These are phyloP conservation scores for Lerema accius DNA, from an alignment of 1,140 invertebrate species.

Conservation along the genomic window DNA sequence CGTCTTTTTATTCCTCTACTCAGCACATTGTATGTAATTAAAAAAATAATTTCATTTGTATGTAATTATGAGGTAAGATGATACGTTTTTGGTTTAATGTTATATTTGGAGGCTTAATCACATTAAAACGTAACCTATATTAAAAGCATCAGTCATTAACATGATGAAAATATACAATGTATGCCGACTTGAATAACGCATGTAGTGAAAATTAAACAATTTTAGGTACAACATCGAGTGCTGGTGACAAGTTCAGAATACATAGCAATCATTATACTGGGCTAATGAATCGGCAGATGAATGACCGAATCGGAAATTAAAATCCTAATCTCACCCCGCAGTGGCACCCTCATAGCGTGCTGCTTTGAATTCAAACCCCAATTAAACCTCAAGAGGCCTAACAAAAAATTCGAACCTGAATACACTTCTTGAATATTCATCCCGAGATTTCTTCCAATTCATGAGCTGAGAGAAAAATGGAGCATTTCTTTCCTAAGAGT, in stretches of 20 bases:
- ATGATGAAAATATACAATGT: slow-evolving; percentile 8
- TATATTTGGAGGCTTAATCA: neutral
- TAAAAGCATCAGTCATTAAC: slow-evolving; percentile 1
- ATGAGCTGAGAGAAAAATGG: slow-evolving; percentile 27
- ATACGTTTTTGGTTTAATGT: neutral
- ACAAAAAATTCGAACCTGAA: slow-evolving; percentile 17
- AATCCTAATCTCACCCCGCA: slow-evolving; percentile 35
- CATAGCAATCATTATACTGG: slow-evolving; percentile 21
- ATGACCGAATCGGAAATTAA: slow-evolving; percentile 39
- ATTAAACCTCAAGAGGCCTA: slow-evolving; percentile 41
- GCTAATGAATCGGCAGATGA: slow-evolving; percentile 9
- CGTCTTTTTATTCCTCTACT: neutral
- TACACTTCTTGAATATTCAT: slow-evolving; percentile 31
- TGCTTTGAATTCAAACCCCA: slow-evolving; percentile 45
- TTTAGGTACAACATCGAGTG: slow-evolving; percentile 33
- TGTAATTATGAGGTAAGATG: neutral
- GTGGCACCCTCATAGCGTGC: slow-evolving; percentile 31
- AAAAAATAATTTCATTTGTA: too few species aligned
- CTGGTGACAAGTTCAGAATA: too few species aligned
- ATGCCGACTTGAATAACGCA: neutral
- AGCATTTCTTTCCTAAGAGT: slow-evolving; percentile 26
- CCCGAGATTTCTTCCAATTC: slow-evolving; percentile 25
- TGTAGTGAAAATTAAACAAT: slow-evolving; percentile 8
- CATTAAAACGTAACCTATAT: neutral
- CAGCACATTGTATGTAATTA: too few species aligned